Percentiles rank a stretch among this genome's conserved stretches.
Evolutionary conservation across 1,140 invertebrate genomes (phyloP).

Genomic region (Subanguina moxae): DNA sequence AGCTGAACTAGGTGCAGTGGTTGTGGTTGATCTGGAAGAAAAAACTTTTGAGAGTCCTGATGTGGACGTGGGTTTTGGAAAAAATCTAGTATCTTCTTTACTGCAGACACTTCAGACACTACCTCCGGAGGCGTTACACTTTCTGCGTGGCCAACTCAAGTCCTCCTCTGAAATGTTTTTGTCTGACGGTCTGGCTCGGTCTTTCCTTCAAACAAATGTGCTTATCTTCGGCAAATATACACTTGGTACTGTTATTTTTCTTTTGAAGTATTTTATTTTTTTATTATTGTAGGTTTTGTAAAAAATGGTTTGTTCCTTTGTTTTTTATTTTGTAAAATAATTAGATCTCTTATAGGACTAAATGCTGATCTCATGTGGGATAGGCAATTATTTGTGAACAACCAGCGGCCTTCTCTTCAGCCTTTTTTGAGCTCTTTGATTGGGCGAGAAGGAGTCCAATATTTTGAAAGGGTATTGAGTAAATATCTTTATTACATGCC

Average conservation of each 20-base stretch:
- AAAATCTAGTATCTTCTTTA: too few relatives aligned
- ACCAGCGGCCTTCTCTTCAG: constrained; percentile 38
- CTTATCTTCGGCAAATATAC: constrained; percentile 48
- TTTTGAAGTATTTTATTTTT: not conserved
- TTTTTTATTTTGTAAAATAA: constrained; percentile 22
- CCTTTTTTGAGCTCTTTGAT: constrained; percentile 44
- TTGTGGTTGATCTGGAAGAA: constrained; percentile 33
- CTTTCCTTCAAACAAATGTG: constrained; percentile 48
- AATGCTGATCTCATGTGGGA: constrained; percentile 41
- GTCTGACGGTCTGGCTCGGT: constrained; percentile 32
- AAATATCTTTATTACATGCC: too few relatives aligned
- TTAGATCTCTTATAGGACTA: constrained; percentile 17
- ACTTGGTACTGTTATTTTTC: not conserved
- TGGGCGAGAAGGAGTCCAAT: constrained; percentile 53
- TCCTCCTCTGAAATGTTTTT: constrained; percentile 31
- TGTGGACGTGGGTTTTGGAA: constrained; percentile 9
- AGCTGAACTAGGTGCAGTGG: constrained; percentile 33
- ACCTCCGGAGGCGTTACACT: constrained; percentile 19
- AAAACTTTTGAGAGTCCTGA: constrained; percentile 19
- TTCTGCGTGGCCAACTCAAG: constrained; percentile 19
- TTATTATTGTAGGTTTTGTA: constrained; percentile 19
- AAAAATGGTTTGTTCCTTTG: constrained; percentile 11
- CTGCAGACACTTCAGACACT: not conserved
- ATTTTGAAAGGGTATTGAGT: constrained; percentile 51
- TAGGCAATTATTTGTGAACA: constrained; percentile 41